Evolutionary conservation across 53 echinoderm and acorn worm genomes (phyloP), one percentile per base, ranked within the genome.

Genomic region (Patiria pectinifera): DNA sequence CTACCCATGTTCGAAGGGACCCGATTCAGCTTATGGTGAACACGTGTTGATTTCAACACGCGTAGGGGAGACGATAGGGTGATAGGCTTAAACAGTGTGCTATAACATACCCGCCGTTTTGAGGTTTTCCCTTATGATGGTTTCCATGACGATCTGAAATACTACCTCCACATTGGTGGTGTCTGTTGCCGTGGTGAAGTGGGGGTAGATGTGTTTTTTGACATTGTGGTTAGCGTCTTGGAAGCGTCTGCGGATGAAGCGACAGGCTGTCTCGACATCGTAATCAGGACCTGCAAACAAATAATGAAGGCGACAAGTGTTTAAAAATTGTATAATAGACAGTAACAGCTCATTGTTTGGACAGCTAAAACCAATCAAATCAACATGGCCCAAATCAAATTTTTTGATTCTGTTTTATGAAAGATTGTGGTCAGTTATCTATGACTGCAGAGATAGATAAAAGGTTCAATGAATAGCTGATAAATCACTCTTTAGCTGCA

Each of bases 161-260:
- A 98, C 97, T 18, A 97, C 97, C 93, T 98, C 95, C 75, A 98
- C 95, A 83, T 97, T 98, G 69, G 82, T 93, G 13, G 99, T 98
- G 91, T 98, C 99, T 3, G 99, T 98, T 74, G 97, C 99, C 62
- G 99, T 98, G 92, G 99, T 98, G 95, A 98, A 98, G 89, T 98
- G 99, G 21, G 99, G 97, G 75, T 95, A 98, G 83, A 98, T 94
- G 81, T 85, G 92, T 48, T 95, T 96, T 63, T 92, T 93, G 48
- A 92, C 94, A 78, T 94, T 95, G 76, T 93, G 92, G 86, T 94
- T 93, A 19, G 92, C 88, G 7, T 71, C 85, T 87, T 97, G 95
- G 93, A 98, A 98, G 59, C 93, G 92, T 69, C 92, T 70, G 24
- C 94, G 94, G 87, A 98, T 83, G 74, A 95, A 98, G 71, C 92